Conservation (phyloP, 2,888 invertebrate species). For the Orthonevra nobilis region DNA sequence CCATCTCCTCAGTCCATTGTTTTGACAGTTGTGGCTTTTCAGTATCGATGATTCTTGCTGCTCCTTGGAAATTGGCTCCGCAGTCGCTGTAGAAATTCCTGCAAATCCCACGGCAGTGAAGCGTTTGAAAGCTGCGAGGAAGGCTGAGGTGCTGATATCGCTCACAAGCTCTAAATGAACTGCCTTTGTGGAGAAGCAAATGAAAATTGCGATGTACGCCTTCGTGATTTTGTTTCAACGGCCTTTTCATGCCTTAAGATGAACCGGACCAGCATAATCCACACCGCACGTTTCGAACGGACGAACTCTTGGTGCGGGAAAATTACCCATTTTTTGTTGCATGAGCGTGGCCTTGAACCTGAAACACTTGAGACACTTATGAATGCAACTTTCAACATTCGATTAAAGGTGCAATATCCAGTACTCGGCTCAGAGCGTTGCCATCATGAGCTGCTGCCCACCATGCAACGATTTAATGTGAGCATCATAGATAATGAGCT, state of each 20-base stretch:
- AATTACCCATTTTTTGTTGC: constrained; percentile 32
- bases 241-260: constrained; percentile 27
- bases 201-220: constrained; percentile 47
- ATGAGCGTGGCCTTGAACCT: constrained; percentile 3
- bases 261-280: constrained; percentile 40
- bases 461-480: constrained; percentile 34
- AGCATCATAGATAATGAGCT: background rate
- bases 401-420: constrained; percentile 17
- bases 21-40: background rate
- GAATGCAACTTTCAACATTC: background rate
- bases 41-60: constrained; percentile 1
- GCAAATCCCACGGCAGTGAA: constrained; percentile 23
- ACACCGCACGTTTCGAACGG: constrained; percentile 40
- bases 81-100: constrained; percentile 13
- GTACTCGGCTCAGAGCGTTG: constrained; percentile 1
- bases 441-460: constrained; percentile 26
- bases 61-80: constrained; percentile 45
- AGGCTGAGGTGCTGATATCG: constrained; percentile 7
- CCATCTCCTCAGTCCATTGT: constrained; percentile 15
- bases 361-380: constrained; percentile 31
- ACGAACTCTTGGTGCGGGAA: constrained; percentile 5
- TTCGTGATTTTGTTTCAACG: constrained; percentile 29
- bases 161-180: constrained; percentile 46
- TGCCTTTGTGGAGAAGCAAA: constrained; percentile 49
- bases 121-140: constrained; percentile 34